Conservation (phyloP, 2,797 vertebrate species). For the Ara ararauna region DNA sequence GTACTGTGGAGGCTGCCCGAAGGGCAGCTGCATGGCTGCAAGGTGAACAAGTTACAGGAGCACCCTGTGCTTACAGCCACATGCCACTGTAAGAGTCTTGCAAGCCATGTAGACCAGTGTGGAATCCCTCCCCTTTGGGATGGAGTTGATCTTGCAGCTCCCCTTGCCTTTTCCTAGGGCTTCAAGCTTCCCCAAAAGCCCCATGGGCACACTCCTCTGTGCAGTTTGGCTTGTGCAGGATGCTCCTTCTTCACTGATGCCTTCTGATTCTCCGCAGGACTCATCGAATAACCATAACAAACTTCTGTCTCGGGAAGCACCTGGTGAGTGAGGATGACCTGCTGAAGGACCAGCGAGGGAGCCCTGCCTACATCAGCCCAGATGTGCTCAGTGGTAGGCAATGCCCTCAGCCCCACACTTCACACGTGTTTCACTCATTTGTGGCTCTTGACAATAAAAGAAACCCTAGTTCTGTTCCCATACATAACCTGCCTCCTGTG, state of each 20-base stretch:
- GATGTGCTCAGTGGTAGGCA: constrained; percentile 94
- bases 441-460: neutral
- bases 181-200: neutral
- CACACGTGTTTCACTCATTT: rapidly evolving
- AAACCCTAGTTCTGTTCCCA: neutral
- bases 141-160: neutral
- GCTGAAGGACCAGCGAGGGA: constrained; percentile 98
- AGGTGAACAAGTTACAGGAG: neutral
- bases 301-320: constrained; percentile 99
- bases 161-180: neutral
- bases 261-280: constrained; percentile 80
- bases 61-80: neutral
- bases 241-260: neutral
- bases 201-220: neutral
- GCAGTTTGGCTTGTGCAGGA: rapidly evolving
- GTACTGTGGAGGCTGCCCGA: neutral
- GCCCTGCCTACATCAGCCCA: constrained; percentile 98
- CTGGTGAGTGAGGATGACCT: constrained; percentile 98
- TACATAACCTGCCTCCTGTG: neutral
- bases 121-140: neutral
- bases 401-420: rapidly evolving
- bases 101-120: neutral
- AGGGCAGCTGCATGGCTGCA: neutral
- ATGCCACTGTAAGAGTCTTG: neutral
- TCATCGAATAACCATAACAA: constrained; percentile 97